Conservation (phyloP, 2,113 vertebrate genomes). For the Odontophorus gujanensis region DNA sequence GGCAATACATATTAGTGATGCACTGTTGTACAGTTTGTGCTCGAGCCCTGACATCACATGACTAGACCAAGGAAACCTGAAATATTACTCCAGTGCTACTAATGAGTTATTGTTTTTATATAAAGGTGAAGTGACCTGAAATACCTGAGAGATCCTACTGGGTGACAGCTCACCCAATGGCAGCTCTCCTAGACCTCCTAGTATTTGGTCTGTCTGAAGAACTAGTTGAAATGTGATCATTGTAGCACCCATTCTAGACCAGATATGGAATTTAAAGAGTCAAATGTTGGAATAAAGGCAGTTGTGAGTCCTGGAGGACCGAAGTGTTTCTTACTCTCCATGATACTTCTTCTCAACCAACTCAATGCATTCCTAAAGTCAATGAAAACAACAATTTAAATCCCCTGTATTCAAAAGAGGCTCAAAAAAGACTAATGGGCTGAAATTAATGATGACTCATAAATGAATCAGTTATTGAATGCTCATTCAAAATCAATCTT, state of each 20-base stretch:
- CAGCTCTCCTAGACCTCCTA: background rate
- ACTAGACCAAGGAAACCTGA: background rate
- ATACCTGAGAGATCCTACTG: background rate
- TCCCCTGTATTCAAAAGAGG: conserved; percentile 9
- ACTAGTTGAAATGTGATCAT: background rate
- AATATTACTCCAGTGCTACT: background rate
- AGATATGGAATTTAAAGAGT: background rate
- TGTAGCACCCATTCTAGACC: too few species aligned
- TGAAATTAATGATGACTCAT: conserved; percentile 80
- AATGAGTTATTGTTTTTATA: background rate
- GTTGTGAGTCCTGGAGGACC: background rate
- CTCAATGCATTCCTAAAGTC: background rate
- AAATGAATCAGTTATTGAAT: conserved; percentile 78
- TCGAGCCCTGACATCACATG: background rate
- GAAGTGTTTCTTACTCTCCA: background rate
- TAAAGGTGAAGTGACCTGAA: background rate
- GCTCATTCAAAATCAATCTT: conserved; percentile 74
- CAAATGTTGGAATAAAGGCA: background rate
- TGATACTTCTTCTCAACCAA: background rate
- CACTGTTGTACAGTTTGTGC: background rate
- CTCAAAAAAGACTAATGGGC: conserved; percentile 57
- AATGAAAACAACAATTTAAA: conserved; percentile 43
- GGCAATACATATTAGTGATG: background rate
- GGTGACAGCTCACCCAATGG: background rate
- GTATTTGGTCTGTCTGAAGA: background rate